phyloP scores from a whole-genome alignment of 2,888 invertebrate species.

The Petrolisthes cinctipes region DNA sequence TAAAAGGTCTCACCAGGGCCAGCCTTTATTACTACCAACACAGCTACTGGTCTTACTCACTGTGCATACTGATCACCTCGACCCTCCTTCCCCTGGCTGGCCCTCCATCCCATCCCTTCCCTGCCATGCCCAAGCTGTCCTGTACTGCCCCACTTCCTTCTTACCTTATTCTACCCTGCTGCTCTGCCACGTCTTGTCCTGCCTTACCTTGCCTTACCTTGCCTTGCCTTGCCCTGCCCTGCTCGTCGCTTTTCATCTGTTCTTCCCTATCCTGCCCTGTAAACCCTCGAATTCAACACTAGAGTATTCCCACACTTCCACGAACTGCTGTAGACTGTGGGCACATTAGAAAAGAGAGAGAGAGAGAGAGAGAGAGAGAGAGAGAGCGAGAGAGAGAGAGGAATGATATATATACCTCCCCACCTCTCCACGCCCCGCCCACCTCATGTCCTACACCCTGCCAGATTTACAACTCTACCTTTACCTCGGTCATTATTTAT shows the following conservation, averaged over 20 bases:
- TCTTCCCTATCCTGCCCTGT: not conserved
- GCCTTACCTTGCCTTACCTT: not conserved
- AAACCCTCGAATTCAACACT: not conserved
- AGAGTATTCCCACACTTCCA: not conserved
- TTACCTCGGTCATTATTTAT: not conserved
- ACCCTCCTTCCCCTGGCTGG: not conserved
- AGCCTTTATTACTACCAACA: not conserved
- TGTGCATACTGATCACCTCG: not conserved
- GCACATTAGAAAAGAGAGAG: not conserved
- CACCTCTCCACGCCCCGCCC: not conserved
- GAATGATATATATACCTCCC: not conserved
- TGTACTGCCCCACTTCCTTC: not conserved
- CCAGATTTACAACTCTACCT: constrained; percentile 1
- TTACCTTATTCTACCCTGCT: not conserved
- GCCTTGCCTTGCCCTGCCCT: not conserved
- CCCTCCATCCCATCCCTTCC: not conserved
- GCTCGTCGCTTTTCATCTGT: not conserved
- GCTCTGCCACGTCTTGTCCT: not conserved
- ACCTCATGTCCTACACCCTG: not conserved
- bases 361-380: not conserved
- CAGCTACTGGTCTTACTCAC: not conserved
- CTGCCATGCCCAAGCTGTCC: not conserved
- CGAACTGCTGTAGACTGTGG: not conserved
- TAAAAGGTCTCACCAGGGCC: not conserved
- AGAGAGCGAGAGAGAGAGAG: not conserved